Evolutionary conservation across 2,888 invertebrate genomes (phyloP), one percentile per base, ranked within the genome.

Genomic region (Agrochola circellaris): DNA sequence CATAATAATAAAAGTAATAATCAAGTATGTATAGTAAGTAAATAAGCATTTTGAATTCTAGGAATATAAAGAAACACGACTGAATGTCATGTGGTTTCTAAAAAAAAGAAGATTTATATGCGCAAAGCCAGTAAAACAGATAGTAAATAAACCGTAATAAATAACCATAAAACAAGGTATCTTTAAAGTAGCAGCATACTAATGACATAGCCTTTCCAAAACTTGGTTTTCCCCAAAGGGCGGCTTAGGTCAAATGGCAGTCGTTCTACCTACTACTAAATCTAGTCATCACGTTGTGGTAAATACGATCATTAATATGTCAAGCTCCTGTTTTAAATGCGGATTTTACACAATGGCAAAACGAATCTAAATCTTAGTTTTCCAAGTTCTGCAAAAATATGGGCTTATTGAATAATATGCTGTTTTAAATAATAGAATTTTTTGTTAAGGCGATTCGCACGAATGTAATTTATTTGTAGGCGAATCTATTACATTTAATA

Each of bases 181-280:
- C 6, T 26, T 20, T 4, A 11, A 17, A 11, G 9, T 68, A 54
- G 17, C 17, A 48, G 11, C 15, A 23, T 45, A 45, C 20, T 54
- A 0, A 60, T 30, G n/a, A 20, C 15, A n/a, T n/a, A n/a, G 23
- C 42, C 8, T 56, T 76, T n/a, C 30, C 20, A 68, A 51, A 51
- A 23, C 23, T 4, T 5, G 58, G 77, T 77, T 42, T 76, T 58
- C 17, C 45, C 76, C 34, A 13, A 8, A 11, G 30, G 17, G 11
- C 51, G 0, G 17, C 15, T 30, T 20, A 17, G 17, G 42, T n/a
- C 45, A 70, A n/a, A 61, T 54, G 13, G 6, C 15, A 26, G 30
- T 30, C 2, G 13, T 0, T 30, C 17, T 48, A 34, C 15, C 20
- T 58, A n/a, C 34, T 58, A n/a, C 20, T 38, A 58, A 45, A 20